phyloP scores from a whole-genome alignment of 2,797 vertebrate species.

The Scleropages formosus region DNA sequence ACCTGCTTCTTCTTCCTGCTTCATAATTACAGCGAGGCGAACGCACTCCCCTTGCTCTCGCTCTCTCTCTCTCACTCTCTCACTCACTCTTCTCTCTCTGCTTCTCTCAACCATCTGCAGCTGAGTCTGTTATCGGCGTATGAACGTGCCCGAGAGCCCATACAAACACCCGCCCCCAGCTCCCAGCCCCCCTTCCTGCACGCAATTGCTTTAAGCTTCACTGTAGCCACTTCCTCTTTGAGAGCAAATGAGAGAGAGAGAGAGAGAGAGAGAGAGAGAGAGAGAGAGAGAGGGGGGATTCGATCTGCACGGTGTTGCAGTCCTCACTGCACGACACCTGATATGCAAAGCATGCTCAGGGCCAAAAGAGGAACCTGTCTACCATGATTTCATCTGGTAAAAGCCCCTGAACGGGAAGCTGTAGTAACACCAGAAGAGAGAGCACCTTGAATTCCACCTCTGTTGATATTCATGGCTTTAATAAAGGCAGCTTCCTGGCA shows the following conservation, averaged over 20 bases:
- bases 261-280: conserved; percentile 33
- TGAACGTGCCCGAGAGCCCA: conserved; percentile 43
- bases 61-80: conserved; percentile 33
- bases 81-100: conserved; percentile 48
- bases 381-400: neutral
- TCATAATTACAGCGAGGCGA: conserved; percentile 36
- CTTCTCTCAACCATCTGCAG: conserved; percentile 67
- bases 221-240: conserved; percentile 80
- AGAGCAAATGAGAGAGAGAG: conserved; percentile 30
- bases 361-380: neutral
- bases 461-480: too few species aligned
- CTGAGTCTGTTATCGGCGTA: conserved; percentile 60
- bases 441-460: too few species aligned
- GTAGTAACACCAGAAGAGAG: too few species aligned
- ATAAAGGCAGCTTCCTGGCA: too few species aligned
- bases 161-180: conserved; percentile 61
- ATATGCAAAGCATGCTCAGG: conserved; percentile 2
- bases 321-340: conserved; percentile 16
- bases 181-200: conserved; percentile 61
- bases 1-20: conserved; percentile 42
- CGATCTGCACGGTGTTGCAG: neutral
- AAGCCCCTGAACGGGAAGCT: neutral
- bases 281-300: conserved; percentile 26
- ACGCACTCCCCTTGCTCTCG: conserved; percentile 39
- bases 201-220: conserved; percentile 59